Evolutionary conservation across 1,140 invertebrate species (phyloP).

Genomic region (Tetramorium simillimum): DNA sequence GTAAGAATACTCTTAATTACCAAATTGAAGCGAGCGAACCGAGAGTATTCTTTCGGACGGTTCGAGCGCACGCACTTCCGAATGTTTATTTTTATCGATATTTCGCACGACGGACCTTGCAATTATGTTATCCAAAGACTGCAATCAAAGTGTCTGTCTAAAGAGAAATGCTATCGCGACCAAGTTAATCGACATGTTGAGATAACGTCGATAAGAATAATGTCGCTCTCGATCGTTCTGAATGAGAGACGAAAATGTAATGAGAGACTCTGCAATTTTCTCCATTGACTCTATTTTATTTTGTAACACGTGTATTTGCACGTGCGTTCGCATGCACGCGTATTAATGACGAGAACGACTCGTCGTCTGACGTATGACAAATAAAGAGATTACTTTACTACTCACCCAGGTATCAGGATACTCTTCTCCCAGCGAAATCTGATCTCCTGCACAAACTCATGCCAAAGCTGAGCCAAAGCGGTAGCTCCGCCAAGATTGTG

Average conservation of each 20-base stretch:
- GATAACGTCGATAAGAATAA: background rate
- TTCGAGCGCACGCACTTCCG: conserved; percentile 11
- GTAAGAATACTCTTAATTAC: conserved; percentile 28
- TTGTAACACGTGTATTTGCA: conserved; percentile 17
- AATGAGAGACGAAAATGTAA: background rate
- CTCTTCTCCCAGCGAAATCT: conserved; percentile 95
- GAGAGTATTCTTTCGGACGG: background rate
- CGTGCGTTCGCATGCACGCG: background rate
- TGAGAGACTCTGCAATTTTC: background rate
- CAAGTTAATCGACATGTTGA: conserved; percentile 16
- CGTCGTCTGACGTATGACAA: conserved; percentile 2
- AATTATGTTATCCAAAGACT: conserved; percentile 43
- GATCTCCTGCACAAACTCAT: conserved; percentile 96
- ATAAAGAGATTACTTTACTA: conserved; percentile 75
- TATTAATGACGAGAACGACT: background rate
- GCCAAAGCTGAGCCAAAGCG: conserved; percentile 96
- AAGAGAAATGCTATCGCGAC: background rate
- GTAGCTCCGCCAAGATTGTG: conserved; percentile 91
- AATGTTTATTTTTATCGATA: conserved; percentile 5
- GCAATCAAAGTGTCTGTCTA: conserved; percentile 19
- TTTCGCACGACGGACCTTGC: conserved; percentile 9
- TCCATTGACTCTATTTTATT: conserved; percentile 5
- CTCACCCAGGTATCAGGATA: conserved; percentile 94
- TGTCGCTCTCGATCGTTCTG: background rate
- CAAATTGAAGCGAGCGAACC: background rate